Base-by-base conservation (phyloP, 2,797 vertebrate genomes). In the Aldrovandia affinis region DNA sequence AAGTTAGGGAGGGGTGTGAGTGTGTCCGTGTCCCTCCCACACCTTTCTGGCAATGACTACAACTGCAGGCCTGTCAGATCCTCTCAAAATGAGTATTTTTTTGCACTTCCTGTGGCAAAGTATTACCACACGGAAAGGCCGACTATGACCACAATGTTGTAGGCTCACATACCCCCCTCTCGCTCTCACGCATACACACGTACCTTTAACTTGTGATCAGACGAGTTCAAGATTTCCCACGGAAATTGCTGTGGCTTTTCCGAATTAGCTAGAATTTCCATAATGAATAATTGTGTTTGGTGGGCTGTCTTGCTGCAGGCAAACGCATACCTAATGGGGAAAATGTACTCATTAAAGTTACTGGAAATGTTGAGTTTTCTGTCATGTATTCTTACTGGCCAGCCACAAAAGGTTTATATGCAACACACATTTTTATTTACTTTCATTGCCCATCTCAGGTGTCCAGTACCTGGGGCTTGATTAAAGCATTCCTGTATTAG, bases 211-310 rank as follows among this genome's bases (percentile, higher is more conserved):
- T 59, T 28, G 1, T 30, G 54, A 12, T 59, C 55, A 42, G 20
- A 63, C 3, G 10, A 81, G 44, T 22, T 36, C 39, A 50, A 28
- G 25, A 65, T 52, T 68, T 14, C 2, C 36, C 59, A 61, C 50
- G 9, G 12, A 47, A 28, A 9, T 15, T 20, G 61, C 39, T 80
- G 47, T 59, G 33, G 10, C 10, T 18, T 54, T 30, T 25, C 39
- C 47, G 5, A 25, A 68, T 30, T 42, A 79, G 77, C 47, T 55
- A 14, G 50, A 68, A 80, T 65, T 80, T 84, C 78, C 59, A n/a
- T 18, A 78, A 68, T 80, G 83, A 84, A 80, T 84, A 68, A 59
- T 79, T 80, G 39, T 28, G 42, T 59, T 18, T 6, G 59, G 78
- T 9, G 54, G 50, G 25, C 50, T 30, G 47, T 22, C 30, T 3